Percentiles rank a stretch among this genome's conserved stretches.
Evolutionary conservation across 2,113 vertebrate species (phyloP).

Genomic region (Micronycteris hirsuta): DNA sequence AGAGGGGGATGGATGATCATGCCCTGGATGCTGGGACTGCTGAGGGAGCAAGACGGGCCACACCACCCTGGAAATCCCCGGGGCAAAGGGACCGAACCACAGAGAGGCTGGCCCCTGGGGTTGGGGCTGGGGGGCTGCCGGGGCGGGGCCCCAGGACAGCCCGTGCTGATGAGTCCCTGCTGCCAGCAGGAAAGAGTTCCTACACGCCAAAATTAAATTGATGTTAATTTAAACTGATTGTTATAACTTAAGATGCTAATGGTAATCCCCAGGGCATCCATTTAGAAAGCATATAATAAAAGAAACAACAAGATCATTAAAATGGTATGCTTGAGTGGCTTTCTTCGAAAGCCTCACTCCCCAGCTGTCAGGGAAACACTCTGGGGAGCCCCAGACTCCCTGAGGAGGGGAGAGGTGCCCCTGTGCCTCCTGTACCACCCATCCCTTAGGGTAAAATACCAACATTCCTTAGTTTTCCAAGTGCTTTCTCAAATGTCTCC

Average conservation of each 20-base stretch:
- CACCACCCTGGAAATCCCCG: not conserved
- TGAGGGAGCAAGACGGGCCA: not conserved
- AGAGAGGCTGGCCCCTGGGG: not conserved
- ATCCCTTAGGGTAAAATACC: not conserved
- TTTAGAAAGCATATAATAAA: not conserved
- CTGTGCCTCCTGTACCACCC: too few species aligned
- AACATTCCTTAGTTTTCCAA: not conserved
- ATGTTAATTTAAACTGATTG: not conserved
- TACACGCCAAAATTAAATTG: not conserved
- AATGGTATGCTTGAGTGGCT: not conserved
- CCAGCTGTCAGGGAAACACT: not conserved
- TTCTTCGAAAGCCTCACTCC: not conserved
- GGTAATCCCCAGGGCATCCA: not conserved
- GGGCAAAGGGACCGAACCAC: not conserved
- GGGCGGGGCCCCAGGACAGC: not conserved
- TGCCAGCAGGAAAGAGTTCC: not conserved
- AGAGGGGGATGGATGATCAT: not conserved
- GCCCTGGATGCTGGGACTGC: not conserved
- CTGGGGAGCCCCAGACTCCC: not conserved
- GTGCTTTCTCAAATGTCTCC: not conserved
- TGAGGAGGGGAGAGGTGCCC: not conserved
- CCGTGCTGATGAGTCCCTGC: not conserved
- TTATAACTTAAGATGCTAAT: not conserved
- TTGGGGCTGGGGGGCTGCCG: not conserved
- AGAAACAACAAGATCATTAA: not conserved